phyloP scores from a whole-genome alignment of 2,797 vertebrate species.

The Sebastes jordani region DNA sequence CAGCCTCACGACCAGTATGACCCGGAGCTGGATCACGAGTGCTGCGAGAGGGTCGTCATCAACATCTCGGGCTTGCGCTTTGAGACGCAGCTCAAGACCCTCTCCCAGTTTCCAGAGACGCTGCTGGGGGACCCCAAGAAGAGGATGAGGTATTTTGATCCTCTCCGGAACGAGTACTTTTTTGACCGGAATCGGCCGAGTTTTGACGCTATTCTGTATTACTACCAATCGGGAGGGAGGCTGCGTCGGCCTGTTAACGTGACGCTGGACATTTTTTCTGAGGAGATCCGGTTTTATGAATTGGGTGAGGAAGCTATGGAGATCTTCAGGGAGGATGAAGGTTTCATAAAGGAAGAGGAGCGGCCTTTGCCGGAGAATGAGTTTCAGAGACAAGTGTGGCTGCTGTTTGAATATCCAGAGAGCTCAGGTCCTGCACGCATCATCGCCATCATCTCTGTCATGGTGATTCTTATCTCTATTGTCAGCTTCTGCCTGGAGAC shows the following conservation, averaged over 20 bases:
- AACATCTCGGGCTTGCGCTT: slow-evolving; percentile 98
- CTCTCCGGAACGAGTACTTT: slow-evolving; percentile 97
- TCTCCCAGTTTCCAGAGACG: slow-evolving; percentile 97
- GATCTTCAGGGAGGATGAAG: slow-evolving; percentile 97
- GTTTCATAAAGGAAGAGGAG: slow-evolving; percentile 97
- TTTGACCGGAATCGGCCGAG: slow-evolving; percentile 97
- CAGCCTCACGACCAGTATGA: slow-evolving; percentile 83
- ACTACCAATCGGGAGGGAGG: slow-evolving; percentile 96
- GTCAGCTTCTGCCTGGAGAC: slow-evolving; percentile 99
- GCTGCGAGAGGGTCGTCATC: slow-evolving; percentile 97
- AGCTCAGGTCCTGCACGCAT: slow-evolving; percentile 96
- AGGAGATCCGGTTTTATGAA: slow-evolving; percentile 98
- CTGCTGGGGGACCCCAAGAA: slow-evolving; percentile 95
- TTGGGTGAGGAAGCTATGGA: slow-evolving; percentile 98
- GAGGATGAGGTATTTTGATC: slow-evolving; percentile 98
- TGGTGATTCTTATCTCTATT: slow-evolving; percentile 98
- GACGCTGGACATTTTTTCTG: slow-evolving; percentile 97
- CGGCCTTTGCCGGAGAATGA: slow-evolving; percentile 93
- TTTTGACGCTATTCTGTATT: slow-evolving; percentile 98
- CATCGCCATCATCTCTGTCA: slow-evolving; percentile 97
- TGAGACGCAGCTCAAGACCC: slow-evolving; percentile 97
- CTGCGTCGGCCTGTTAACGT: slow-evolving; percentile 96
- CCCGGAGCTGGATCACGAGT: slow-evolving; percentile 89
- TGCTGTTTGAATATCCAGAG: slow-evolving; percentile 97
- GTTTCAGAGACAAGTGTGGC: slow-evolving; percentile 97